Percentiles rank a stretch among this genome's conserved stretches.
Conservation (phyloP, 2,113 vertebrate species). For the Arvicanthis niloticus region DNA sequence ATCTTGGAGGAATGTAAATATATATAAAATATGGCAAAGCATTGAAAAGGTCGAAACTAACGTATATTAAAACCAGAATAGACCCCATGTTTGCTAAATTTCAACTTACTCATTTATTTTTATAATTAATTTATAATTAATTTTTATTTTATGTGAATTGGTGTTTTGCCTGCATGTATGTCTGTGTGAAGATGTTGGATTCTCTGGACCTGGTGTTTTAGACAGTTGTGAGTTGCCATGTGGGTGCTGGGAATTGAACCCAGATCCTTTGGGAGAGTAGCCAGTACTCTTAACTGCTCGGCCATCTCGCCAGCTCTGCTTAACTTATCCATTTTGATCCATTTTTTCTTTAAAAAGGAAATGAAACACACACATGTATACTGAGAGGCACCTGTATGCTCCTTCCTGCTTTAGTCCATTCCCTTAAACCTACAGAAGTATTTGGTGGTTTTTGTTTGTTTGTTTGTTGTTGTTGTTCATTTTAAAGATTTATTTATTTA, state of each 20-base stretch:
- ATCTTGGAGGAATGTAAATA: background rate
- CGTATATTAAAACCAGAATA: background rate
- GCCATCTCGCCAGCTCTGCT: background rate
- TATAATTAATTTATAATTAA: background rate
- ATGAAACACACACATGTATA: background rate
- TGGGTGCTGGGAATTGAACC: background rate
- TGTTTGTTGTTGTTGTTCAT: too few species aligned
- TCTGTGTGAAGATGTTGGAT: background rate
- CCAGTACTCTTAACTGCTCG: background rate
- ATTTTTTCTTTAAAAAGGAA: conserved; percentile 21
- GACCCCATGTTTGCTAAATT: background rate
- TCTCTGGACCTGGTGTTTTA: background rate
- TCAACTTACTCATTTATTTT: background rate
- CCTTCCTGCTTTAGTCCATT: background rate
- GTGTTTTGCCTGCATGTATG: background rate
- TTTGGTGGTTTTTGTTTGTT: too few species aligned
- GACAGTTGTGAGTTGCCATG: background rate
- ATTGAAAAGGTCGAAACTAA: background rate
- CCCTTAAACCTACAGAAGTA: background rate
- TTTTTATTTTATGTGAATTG: background rate
- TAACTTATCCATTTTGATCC: conserved; percentile 14
- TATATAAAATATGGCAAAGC: background rate
- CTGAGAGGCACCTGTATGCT: background rate
- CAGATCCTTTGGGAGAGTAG: background rate
- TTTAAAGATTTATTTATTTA: too few species aligned